Percentiles rank a stretch among this genome's conserved stretches.
phyloP scores from a whole-genome alignment of 2,797 vertebrate species.

The Anguilla megastoma region DNA sequence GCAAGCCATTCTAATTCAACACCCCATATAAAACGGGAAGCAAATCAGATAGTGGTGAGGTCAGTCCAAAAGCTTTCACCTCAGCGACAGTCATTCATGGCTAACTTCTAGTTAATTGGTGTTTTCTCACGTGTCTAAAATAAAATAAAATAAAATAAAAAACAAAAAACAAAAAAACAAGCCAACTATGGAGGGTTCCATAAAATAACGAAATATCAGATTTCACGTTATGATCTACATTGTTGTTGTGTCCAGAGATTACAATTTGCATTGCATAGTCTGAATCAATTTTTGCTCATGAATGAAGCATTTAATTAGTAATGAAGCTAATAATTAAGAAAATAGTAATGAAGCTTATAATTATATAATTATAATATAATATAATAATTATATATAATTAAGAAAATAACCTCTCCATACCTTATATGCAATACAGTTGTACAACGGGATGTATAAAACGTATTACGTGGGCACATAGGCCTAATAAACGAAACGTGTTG shows the following conservation, averaged over 20 bases:
- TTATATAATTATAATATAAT: background rate
- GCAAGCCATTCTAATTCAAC: background rate
- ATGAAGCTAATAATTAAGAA: too few species aligned
- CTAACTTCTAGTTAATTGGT: background rate
- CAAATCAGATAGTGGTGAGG: background rate
- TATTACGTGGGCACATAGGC: too few species aligned
- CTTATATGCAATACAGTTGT: background rate
- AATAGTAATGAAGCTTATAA: background rate
- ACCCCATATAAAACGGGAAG: background rate
- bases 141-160: background rate
- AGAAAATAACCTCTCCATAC: constrained; percentile 15
- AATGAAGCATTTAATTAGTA: constrained; percentile 28
- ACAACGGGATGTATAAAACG: background rate
- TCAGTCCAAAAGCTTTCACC: background rate
- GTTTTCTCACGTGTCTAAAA: background rate
- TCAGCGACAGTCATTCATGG: background rate
- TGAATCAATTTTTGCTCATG: background rate
- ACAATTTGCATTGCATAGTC: background rate
- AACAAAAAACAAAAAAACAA: background rate
- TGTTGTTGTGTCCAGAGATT: too few species aligned
- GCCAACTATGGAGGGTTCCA: background rate
- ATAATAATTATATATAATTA: constrained; percentile 19
- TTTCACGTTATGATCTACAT: background rate
- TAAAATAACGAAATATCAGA: background rate
- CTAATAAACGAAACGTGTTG: too few species aligned